Evolutionary conservation across 2,113 vertebrate species (phyloP).

Genomic region (Atrichornis clamosus): DNA sequence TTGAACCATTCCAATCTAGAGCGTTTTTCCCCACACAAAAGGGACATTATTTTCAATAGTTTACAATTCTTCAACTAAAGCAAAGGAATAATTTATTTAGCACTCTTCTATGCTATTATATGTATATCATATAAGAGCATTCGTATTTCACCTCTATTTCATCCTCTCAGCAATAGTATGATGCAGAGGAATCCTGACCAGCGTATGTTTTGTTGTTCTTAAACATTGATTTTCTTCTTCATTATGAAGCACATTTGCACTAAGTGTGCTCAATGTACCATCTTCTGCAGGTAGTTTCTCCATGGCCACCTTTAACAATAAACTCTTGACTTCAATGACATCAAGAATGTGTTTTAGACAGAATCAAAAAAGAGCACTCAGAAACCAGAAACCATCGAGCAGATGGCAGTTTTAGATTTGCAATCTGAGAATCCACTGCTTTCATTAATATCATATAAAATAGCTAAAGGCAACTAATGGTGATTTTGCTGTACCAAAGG

Average conservation of each 20-base stretch:
- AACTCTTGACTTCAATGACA: not conserved
- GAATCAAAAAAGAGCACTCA: not conserved
- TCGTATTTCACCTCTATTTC: not conserved
- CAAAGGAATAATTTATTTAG: not conserved
- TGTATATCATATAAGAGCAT: not conserved
- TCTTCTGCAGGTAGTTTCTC: not conserved
- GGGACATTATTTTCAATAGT: not conserved
- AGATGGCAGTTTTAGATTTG: not conserved
- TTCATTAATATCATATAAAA: not conserved
- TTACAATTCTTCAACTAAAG: not conserved
- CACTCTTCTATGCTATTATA: not conserved
- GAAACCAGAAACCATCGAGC: not conserved
- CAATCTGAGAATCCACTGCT: not conserved
- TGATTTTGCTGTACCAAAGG: not conserved
- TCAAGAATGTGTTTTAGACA: not conserved
- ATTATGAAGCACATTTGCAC: not conserved
- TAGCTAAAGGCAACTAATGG: not conserved
- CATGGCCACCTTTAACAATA: not conserved
- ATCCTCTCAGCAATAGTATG: not conserved
- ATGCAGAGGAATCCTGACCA: not conserved
- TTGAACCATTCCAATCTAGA: not conserved
- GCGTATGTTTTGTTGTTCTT: not conserved
- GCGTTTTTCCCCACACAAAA: not conserved
- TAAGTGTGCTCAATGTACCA: not conserved
- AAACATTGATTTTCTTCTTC: not conserved